Conservation (phyloP, 2,888 invertebrate species). For the Paralinhomoeus sp. region DNA sequence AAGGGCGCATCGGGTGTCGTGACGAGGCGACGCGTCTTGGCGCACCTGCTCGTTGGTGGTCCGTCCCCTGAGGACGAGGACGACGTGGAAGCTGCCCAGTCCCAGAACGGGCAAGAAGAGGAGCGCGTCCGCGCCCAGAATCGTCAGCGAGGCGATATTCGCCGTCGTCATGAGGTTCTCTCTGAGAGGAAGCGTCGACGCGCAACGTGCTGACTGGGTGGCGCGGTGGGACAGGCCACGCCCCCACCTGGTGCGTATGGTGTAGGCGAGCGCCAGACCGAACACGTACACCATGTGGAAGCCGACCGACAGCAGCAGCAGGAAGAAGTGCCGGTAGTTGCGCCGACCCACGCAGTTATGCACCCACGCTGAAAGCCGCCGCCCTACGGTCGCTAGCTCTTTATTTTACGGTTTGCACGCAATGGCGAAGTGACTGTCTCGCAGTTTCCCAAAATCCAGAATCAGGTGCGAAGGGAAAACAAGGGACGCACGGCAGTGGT, state of each 20-base stretch:
- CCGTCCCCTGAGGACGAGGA: conserved; percentile 76
- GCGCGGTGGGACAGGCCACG: too few relatives aligned
- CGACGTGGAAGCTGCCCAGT: conserved; percentile 88
- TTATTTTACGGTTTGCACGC: background rate
- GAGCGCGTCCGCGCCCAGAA: conserved; percentile 71
- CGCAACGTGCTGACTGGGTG: too few relatives aligned
- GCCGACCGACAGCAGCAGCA: conserved; percentile 82
- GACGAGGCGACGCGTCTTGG: background rate
- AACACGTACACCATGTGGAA: conserved; percentile 95
- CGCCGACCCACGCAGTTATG: conserved; percentile 25
- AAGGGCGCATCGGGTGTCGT: background rate
- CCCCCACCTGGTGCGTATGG: conserved; percentile 33
- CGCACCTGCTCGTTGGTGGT: conserved; percentile 86
- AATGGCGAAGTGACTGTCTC: too few relatives aligned
- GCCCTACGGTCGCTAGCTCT: too few relatives aligned
- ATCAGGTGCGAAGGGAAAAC: too few relatives aligned
- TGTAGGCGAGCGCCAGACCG: conserved; percentile 68
- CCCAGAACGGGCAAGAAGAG: conserved; percentile 90
- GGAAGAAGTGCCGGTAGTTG: conserved; percentile 82
- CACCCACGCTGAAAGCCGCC: conserved; percentile 17
- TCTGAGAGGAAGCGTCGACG: background rate
- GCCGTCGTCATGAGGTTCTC: conserved; percentile 14
- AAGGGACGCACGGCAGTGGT: conserved; percentile 47
- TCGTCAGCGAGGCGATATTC: conserved; percentile 38
- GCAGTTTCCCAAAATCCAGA: too few relatives aligned